phyloP scores from a whole-genome alignment of 1,140 invertebrate species.

The Lepidurus arcticus region DNA sequence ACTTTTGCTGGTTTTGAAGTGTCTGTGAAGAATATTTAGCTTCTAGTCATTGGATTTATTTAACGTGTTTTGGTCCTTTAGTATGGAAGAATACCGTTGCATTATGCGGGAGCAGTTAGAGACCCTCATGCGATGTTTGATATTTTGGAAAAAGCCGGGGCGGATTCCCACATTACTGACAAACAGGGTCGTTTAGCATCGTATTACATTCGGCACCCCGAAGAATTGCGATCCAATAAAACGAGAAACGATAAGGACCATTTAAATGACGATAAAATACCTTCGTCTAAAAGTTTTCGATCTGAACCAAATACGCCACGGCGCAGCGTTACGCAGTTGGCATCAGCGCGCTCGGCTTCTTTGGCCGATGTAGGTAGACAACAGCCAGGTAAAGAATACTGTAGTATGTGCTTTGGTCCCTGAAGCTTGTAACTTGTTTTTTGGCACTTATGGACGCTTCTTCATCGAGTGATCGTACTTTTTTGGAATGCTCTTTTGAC shows the following conservation, averaged over 20 bases:
- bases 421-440: neutral
- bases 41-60: neutral
- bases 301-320: constrained; percentile 1
- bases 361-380: neutral
- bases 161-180: neutral
- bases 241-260: neutral
- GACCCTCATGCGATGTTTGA: neutral
- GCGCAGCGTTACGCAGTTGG: constrained; percentile 3
- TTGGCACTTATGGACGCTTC: neutral
- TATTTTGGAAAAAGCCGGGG: constrained; percentile 1
- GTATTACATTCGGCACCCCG: neutral
- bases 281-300: neutral
- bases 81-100: neutral
- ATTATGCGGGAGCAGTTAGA: neutral
- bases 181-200: neutral
- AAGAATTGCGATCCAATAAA: neutral
- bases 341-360: neutral
- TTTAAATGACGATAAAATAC: neutral
- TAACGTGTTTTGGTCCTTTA: neutral
- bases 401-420: neutral
- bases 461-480: neutral
- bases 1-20: neutral
- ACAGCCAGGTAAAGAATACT: neutral
- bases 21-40: neutral
- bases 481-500: neutral